Percentiles rank a stretch among this genome's conserved stretches.
phyloP scores from a whole-genome alignment of 2,113 vertebrate species.

The Petaurus breviceps region DNA sequence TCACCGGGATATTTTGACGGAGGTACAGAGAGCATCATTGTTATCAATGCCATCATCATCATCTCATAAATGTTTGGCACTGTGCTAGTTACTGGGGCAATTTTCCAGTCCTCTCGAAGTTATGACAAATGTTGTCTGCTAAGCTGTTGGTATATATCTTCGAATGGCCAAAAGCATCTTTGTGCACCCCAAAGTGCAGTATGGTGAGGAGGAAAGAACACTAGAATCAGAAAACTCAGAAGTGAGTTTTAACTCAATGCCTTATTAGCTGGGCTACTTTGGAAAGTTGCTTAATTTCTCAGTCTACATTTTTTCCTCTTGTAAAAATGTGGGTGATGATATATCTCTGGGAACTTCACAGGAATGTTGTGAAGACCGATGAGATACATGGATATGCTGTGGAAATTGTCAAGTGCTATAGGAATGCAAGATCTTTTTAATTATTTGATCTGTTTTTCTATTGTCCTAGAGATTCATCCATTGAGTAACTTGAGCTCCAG shows the following conservation, averaged over 20 bases:
- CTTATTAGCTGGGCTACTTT: not conserved
- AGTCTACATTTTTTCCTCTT: not conserved
- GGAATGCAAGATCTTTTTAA: not conserved
- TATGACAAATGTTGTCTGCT: not conserved
- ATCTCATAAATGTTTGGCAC: not conserved
- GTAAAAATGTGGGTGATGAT: not conserved
- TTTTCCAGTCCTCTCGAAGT: not conserved
- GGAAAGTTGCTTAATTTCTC: not conserved
- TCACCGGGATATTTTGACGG: conserved; percentile 15
- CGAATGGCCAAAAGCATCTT: not conserved
- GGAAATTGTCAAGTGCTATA: not conserved
- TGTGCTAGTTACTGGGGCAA: not conserved
- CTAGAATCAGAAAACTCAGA: not conserved
- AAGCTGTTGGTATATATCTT: not conserved
- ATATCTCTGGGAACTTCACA: not conserved
- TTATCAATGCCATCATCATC: not conserved
- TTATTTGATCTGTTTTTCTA: not conserved
- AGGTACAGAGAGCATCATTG: conserved; percentile 21
- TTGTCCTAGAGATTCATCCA: not conserved
- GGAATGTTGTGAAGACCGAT: not conserved
- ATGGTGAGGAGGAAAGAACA: not conserved
- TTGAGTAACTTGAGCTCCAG: not conserved
- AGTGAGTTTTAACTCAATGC: not conserved
- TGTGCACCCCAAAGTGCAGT: not conserved
- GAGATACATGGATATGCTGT: not conserved